Evolutionary conservation across 2,888 invertebrate species (phyloP), one percentile per base, ranked within the genome.

Genomic region (Serripes groenlandicus): DNA sequence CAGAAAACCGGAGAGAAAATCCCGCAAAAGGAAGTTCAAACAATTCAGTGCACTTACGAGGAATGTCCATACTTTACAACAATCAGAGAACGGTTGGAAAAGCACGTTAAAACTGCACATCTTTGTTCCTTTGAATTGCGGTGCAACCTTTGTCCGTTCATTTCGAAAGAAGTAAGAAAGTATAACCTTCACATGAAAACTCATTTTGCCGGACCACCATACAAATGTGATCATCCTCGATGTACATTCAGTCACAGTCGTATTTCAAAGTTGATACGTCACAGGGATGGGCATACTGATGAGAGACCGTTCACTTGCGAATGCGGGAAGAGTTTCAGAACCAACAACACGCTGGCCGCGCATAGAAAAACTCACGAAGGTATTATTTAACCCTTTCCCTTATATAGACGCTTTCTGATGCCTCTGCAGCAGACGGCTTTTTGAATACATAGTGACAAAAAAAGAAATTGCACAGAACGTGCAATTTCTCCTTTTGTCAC

Each of bases 171-270:
- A 95, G 96, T 96, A 90, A 95, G 96, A 42, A 96, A 96, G 88
- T 96, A 96, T 93, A 95, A 96, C 86, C 95, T 95, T 82, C 96
- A 96, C 90, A 96, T 96, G 96, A 96, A 96, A 89, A 73, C 86
- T 23, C 95, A 95, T 93, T 96, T 96, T 91, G 94, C 95, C 68
- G 96, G 96, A 26, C 96, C 96, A n/a, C 96, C 96, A n/a, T 96
- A 95, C 91, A 95, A 95, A 87, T 96, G 96, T 93, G 96, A 96
- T 88, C 69, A 83, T n/a, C 86, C 87, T 2, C 95, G 95, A 74
- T 96, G 96, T 95, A 94, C 94, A n/a, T 96, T 95, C 87, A 92
- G 91, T 0, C 94, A 94, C n/a, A 95, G 95, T 30, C 94, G 95
- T 58, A 95, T 96, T 76, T 95, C 96, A 35, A 95, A 95, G 83